Percentiles rank a stretch among this genome's conserved stretches.
Evolutionary conservation across 2,888 invertebrate species (phyloP).

Genomic region (Baccha elongata): DNA sequence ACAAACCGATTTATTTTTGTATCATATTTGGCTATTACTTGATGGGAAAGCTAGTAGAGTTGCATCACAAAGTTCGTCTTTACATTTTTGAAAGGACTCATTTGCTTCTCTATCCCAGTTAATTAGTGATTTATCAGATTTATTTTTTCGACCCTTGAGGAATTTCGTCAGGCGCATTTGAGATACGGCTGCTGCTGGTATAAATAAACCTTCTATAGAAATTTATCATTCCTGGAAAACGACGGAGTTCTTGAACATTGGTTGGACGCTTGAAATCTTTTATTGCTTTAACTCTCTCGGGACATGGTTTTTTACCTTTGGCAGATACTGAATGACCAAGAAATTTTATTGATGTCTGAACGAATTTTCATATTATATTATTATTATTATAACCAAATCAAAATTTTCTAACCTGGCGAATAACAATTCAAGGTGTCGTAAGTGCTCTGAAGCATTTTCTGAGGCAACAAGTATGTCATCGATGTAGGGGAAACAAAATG

Average conservation of each 20-base stretch:
- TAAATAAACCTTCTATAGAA: slow-evolving; percentile 54
- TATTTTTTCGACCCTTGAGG: neutral
- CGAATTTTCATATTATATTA: slow-evolving; percentile 43
- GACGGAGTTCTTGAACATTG: slow-evolving; percentile 15
- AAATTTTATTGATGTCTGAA: slow-evolving; percentile 3
- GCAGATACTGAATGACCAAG: slow-evolving; percentile 26
- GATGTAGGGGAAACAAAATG: slow-evolving; percentile 40
- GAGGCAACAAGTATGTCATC: slow-evolving; percentile 65
- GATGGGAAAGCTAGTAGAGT: too few species aligned
- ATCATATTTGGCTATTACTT: slow-evolving; percentile 6
- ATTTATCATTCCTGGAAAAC: slow-evolving; percentile 74
- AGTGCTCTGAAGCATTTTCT: slow-evolving; percentile 27
- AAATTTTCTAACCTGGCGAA: slow-evolving; percentile 18
- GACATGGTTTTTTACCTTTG: slow-evolving; percentile 2
- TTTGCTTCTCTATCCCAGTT: neutral
- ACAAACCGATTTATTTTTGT: too few species aligned
- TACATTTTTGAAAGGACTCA: neutral
- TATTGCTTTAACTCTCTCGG: slow-evolving; percentile 41
- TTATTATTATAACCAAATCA: slow-evolving; percentile 56
- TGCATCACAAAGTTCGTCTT: slow-evolving; percentile 7
- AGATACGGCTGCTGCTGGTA: neutral
- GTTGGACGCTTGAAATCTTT: slow-evolving; percentile 7
- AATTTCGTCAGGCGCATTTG: neutral
- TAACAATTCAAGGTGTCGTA: slow-evolving; percentile 15
- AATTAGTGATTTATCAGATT: slow-evolving; percentile 6